These are phyloP conservation scores for Drosophila repletoides DNA, from an alignment of 1,140 invertebrate genomes.

Conservation along the genomic window DNA sequence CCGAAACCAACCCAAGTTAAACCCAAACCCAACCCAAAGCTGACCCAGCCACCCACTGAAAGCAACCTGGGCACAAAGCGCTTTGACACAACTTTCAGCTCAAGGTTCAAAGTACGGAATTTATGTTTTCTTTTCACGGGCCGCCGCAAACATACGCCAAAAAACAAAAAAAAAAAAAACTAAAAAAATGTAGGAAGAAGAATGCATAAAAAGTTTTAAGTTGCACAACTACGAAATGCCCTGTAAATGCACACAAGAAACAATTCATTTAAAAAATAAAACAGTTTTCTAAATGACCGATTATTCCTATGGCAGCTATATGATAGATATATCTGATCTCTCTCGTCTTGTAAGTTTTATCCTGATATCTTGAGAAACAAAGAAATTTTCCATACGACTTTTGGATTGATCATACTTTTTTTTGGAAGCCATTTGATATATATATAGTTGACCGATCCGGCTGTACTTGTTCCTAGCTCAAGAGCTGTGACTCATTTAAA, in stretches of 20 bases:
- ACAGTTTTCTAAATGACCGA: neutral
- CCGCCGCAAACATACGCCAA: conserved; percentile 45
- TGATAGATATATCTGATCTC: too few species aligned
- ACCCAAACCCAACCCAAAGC: neutral
- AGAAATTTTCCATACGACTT: too few species aligned
- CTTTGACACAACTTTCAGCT: conserved; percentile 56
- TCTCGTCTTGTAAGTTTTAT: too few species aligned
- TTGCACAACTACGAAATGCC: neutral
- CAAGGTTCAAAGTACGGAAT: conserved; percentile 63
- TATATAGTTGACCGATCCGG: too few species aligned
- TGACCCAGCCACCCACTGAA: neutral
- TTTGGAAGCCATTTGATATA: neutral
- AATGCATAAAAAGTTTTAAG: neutral
- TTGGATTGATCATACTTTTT: neutral
- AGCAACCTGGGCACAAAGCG: conserved; percentile 48
- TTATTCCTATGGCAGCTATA: too few species aligned
- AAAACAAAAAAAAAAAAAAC: conserved; percentile 12
- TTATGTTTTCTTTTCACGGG: conserved; percentile 54
- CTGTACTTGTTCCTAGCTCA: too few species aligned
- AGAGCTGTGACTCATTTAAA: too few species aligned
- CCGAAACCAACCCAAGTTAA: neutral
- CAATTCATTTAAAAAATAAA: neutral
- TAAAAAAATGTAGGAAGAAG: neutral
- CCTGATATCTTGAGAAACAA: too few species aligned
- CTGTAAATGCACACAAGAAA: neutral